Percentiles rank a stretch among this genome's conserved stretches.
Evolutionary conservation across 2,888 invertebrate species (phyloP).

Genomic region (Polia nebulosa): DNA sequence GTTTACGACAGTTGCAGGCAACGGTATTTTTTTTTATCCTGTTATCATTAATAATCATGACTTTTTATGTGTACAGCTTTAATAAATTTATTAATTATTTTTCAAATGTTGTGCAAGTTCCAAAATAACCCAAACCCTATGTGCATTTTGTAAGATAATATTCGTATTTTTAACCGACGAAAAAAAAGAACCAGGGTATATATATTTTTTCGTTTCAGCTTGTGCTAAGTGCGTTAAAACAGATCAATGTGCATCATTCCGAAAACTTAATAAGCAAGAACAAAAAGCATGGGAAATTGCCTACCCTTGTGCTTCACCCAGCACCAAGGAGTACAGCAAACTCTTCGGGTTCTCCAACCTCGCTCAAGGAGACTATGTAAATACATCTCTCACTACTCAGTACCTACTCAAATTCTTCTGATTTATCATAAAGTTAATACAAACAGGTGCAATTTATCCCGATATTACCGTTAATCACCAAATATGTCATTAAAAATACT

Average conservation of each 20-base stretch:
- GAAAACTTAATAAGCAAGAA: constrained; percentile 72
- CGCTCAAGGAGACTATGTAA: constrained; percentile 78
- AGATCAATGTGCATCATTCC: constrained; percentile 75
- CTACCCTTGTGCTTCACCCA: constrained; percentile 71
- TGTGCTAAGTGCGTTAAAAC: constrained; percentile 78
- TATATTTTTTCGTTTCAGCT: constrained; percentile 75
- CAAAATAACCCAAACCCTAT: neutral
- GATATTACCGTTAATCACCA: constrained; percentile 52
- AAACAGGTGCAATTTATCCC: constrained; percentile 28
- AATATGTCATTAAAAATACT: constrained; percentile 62
- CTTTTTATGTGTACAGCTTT: constrained; percentile 15
- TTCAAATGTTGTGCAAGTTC: neutral
- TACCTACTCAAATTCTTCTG: constrained; percentile 1
- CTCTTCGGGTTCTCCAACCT: constrained; percentile 70
- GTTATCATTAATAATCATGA: constrained; percentile 17
- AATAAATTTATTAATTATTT: too few species aligned
- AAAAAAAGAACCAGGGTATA: too few species aligned
- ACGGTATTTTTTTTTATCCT: constrained; percentile 56
- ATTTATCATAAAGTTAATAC: constrained; percentile 16
- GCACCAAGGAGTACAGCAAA: constrained; percentile 50
- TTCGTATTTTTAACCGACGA: too few species aligned
- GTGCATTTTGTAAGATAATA: neutral
- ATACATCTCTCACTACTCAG: constrained; percentile 36
- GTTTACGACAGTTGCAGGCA: constrained; percentile 19
- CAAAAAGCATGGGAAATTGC: constrained; percentile 74